These are phyloP conservation scores for Chelonoidis abingdonii DNA, from an alignment of 2,113 vertebrate species.

Conservation along the genomic window DNA sequence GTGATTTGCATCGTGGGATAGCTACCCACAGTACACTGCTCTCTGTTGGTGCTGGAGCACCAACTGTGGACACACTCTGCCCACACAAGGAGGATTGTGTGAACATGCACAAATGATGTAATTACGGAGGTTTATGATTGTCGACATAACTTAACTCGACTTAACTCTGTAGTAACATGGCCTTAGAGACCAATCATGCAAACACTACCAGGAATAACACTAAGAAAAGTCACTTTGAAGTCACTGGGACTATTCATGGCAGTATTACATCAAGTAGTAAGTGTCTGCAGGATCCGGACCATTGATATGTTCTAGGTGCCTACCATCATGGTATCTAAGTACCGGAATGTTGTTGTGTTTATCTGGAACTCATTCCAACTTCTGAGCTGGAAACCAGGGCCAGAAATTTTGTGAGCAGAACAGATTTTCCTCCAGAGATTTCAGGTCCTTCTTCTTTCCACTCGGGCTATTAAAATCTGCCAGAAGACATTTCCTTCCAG, in stretches of 20 bases:
- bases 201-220: constrained; percentile 19
- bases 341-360: rapidly evolving
- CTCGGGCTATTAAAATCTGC: background rate
- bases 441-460: background rate
- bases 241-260: constrained; percentile 7
- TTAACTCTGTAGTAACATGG: no score
- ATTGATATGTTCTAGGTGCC: background rate
- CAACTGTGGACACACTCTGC: no score
- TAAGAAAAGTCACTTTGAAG: background rate
- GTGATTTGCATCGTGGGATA: no score
- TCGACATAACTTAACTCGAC: no score
- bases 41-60: no score
- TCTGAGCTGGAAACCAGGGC: background rate
- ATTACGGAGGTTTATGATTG: no score
- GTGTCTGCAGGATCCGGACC: background rate
- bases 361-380: background rate
- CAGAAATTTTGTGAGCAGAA: background rate
- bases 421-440: background rate
- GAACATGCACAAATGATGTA: no score
- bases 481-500: background rate
- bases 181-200: background rate
- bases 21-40: no score
- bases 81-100: no score
- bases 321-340: background rate
- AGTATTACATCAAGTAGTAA: constrained; percentile 16